Conservation (phyloP, 2,113 vertebrate genomes). For the Tenrec ecaudatus region DNA sequence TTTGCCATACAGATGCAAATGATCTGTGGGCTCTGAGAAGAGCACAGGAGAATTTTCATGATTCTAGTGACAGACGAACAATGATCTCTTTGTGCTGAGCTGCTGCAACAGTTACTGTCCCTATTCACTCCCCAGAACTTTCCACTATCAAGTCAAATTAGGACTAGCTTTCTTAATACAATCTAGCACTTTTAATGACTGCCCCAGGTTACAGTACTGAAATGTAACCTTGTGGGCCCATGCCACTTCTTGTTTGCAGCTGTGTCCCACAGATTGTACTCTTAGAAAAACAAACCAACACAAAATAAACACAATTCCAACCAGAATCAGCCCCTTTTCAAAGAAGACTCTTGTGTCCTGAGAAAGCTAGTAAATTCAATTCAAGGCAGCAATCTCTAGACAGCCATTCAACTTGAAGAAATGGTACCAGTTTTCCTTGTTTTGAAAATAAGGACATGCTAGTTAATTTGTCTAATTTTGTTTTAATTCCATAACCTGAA, state of each 20-base stretch:
- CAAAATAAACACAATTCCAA: conserved; percentile 40
- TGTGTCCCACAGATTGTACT: neutral
- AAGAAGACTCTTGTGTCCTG: conserved; percentile 51
- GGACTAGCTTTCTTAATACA: conserved; percentile 38
- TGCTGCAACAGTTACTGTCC: conserved; percentile 50
- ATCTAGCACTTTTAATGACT: conserved; percentile 65
- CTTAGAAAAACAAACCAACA: neutral
- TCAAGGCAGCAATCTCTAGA: conserved; percentile 48
- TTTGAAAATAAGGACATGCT: conserved; percentile 37
- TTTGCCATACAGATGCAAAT: conserved; percentile 66
- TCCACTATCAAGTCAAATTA: conserved; percentile 69
- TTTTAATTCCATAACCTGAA: neutral
- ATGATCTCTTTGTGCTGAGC: conserved; percentile 57
- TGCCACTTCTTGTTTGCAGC: conserved; percentile 51
- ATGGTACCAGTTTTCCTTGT: neutral
- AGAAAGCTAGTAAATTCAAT: conserved; percentile 58
- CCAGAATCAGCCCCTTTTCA: conserved; percentile 33
- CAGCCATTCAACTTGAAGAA: conserved; percentile 37
- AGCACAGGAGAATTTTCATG: conserved; percentile 62
- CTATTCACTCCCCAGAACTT: conserved; percentile 56
- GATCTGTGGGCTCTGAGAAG: conserved; percentile 33
- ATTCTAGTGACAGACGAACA: conserved; percentile 59
- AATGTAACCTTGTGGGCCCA: conserved; percentile 48
- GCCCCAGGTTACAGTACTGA: neutral
- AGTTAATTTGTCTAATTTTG: conserved; percentile 1